A percentile compares a stretch with the other conserved stretches of the same genome.
Conservation (phyloP, 1,140 invertebrate genomes). For the Calliopsis andreniformis region DNA sequence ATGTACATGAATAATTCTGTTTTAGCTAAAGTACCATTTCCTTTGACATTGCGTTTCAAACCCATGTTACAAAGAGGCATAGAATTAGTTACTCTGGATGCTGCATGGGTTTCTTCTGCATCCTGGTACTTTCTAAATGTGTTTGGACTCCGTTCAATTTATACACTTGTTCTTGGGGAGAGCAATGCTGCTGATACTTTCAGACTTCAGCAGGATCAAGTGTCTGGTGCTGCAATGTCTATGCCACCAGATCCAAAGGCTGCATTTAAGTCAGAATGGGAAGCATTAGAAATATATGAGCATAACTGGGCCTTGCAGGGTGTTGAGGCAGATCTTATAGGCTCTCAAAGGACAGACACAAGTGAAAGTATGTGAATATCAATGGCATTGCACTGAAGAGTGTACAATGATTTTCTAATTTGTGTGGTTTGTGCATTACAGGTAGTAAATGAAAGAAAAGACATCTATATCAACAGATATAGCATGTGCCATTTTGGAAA, state of each 20-base stretch:
- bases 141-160: conserved; percentile 98
- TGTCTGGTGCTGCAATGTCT: conserved; percentile 97
- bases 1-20: conserved; percentile 48
- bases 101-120: conserved; percentile 99
- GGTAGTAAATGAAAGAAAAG: conserved; percentile 36
- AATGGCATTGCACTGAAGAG: background rate
- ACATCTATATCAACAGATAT: conserved; percentile 35
- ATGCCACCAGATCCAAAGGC: conserved; percentile 99
- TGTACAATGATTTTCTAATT: background rate
- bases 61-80: conserved; percentile 99
- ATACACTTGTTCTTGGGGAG: conserved; percentile 98
- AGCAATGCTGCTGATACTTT: conserved; percentile 99
- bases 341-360: conserved; percentile 65
- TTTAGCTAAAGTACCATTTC: conserved; percentile 98
- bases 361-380: conserved; percentile 74
- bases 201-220: conserved; percentile 98
- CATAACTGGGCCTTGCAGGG: conserved; percentile 94
- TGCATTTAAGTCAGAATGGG: conserved; percentile 99
- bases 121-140: conserved; percentile 99
- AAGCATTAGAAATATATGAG: conserved; percentile 97
- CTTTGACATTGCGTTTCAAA: conserved; percentile 98
- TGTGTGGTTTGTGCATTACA: background rate
- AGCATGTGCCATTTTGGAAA: conserved; percentile 36
- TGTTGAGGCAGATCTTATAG: conserved; percentile 86
- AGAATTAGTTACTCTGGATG: conserved; percentile 96